These are phyloP conservation scores for Actenoides lindsayi DNA, from an alignment of 2,113 vertebrate species.

Conservation along the genomic window DNA sequence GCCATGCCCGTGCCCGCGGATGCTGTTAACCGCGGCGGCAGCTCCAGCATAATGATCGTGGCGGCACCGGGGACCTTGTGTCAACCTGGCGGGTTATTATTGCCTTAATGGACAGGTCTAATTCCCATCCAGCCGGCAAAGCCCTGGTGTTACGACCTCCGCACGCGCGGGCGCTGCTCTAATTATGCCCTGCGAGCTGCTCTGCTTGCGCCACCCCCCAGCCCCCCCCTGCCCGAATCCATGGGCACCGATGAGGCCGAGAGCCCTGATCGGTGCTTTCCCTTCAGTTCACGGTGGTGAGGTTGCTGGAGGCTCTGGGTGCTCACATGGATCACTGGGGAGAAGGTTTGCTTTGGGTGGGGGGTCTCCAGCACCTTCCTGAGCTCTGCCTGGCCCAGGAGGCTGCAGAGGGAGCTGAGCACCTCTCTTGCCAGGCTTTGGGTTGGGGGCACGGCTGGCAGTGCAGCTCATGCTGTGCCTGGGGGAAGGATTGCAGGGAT, in stretches of 20 bases:
- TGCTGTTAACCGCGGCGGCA: rapidly evolving
- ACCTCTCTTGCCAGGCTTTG: background rate
- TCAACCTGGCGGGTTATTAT: background rate
- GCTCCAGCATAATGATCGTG: background rate
- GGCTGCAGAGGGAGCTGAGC: background rate
- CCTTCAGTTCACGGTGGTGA: rapidly evolving
- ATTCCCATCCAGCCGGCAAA: background rate
- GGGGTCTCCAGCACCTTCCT: background rate
- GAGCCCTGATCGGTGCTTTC: background rate
- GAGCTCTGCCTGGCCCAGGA: background rate
- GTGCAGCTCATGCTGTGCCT: background rate
- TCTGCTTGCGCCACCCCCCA: background rate
- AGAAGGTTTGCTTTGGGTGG: background rate
- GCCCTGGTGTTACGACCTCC: background rate
- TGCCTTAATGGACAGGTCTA: background rate
- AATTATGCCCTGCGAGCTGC: background rate
- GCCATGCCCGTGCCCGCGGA: rapidly evolving
- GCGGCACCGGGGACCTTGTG: background rate
- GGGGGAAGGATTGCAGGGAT: conserved; percentile 20
- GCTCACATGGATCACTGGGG: rapidly evolving
- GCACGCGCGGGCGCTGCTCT: background rate
- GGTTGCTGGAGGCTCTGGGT: rapidly evolving
- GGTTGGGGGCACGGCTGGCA: background rate
- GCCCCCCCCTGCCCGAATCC: background rate
- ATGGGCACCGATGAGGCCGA: rapidly evolving